Evolutionary conservation across 2,113 vertebrate genomes (phyloP), one percentile per base, ranked within the genome.

Genomic region (Gracilinanus agilis): DNA sequence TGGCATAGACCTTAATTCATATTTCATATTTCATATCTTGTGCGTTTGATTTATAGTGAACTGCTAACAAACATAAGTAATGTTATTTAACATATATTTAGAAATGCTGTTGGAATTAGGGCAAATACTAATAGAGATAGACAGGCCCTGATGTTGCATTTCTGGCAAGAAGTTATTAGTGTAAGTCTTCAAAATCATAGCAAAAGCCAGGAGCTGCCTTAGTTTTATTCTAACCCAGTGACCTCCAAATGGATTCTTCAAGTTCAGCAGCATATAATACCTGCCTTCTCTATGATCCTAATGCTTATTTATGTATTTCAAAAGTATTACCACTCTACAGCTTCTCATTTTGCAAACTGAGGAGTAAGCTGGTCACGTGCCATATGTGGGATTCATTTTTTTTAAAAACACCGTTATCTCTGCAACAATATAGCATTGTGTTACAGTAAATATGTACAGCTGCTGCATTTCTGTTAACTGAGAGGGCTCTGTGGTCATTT

Each of bases 371-470:
- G 98, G 98, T 98, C 98, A 98, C 94, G 90, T 98, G 98, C 99
- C 96, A 97, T 95, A 95, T 98, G 98, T 98, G 96, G 97, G 98
- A 97, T 97, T 98, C 98, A 96, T 98, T 98, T 98, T 98, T 98
- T 98, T 98, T 98, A 97, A 97, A n/a, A 98, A 97, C 55, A 67
- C 91, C 89, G 94, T 97, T 95, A 97, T 98, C 97, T 98, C 95
- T 94, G 94, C 98, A 97, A 98, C 98, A 99, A 97, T 98, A 96
- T 96, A 97, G 98, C 97, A 98, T 99, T 98, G 96, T 97, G 58
- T 99, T 99, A 99, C 98, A 89, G 98, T 98, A 99, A 99, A 99
- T 99, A 99, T 98, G 98, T 99, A 99, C 98, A 99, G 99, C 98
- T 99, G 99, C 98, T 98, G 98, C 98, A 95, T 99, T 98, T 98